Evolutionary conservation across 2,797 vertebrate genomes (phyloP).

Genomic region (Acanthurus lineatus): DNA sequence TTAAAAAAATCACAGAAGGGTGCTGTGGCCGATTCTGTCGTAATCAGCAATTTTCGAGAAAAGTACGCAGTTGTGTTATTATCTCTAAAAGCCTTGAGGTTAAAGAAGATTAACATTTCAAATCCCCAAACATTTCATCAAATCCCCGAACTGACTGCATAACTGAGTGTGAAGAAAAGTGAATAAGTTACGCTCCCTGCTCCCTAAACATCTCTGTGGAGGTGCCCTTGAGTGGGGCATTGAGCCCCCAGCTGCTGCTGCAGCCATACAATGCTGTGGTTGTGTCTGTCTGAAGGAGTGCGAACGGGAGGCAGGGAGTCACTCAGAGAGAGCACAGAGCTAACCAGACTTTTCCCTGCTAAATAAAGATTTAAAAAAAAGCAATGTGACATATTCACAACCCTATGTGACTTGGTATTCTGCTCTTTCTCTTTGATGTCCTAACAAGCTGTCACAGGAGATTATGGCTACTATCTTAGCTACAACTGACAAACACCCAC

Average conservation of each 20-base stretch:
- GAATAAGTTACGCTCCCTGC: slow-evolving; percentile 22
- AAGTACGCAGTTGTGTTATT: background rate
- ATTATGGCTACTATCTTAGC: slow-evolving; percentile 43
- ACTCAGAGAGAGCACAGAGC: slow-evolving; percentile 30
- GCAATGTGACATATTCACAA: slow-evolving; percentile 20
- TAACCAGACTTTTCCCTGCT: slow-evolving; percentile 12
- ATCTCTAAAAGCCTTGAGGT: slow-evolving; percentile 4
- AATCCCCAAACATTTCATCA: background rate
- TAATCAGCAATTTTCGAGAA: background rate
- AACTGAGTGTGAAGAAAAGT: slow-evolving; percentile 14
- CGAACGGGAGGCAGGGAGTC: slow-evolving; percentile 34
- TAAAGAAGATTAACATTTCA: slow-evolving; percentile 27
- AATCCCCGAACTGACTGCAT: slow-evolving; percentile 5
- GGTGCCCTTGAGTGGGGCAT: slow-evolving; percentile 56
- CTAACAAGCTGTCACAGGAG: slow-evolving; percentile 49
- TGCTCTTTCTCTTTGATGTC: slow-evolving; percentile 35
- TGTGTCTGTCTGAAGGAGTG: slow-evolving; percentile 37
- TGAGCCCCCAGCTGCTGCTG: slow-evolving; percentile 46
- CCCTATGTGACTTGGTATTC: slow-evolving; percentile 32
- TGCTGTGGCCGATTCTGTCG: background rate
- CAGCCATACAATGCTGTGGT: slow-evolving; percentile 46
- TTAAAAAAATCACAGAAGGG: background rate
- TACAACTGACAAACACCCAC: slow-evolving; percentile 43
- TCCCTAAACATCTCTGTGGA: slow-evolving; percentile 32
- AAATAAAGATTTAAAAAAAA: slow-evolving; percentile 42